phyloP scores from a whole-genome alignment of 2,113 vertebrate genomes.

The Prinia subflava region DNA sequence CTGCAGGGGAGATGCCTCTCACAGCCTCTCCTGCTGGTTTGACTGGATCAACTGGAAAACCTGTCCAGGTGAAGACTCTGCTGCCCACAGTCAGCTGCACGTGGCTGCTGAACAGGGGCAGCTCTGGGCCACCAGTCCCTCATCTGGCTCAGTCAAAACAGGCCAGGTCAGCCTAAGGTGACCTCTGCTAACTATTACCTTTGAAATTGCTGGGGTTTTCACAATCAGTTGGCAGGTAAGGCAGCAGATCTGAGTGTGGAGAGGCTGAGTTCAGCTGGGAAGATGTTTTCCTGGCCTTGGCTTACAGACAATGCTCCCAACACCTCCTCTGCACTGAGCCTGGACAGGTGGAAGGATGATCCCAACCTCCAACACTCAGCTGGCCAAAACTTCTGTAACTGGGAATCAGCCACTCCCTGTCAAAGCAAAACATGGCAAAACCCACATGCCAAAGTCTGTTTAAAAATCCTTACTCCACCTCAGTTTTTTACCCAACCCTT shows the following conservation, averaged over 20 bases:
- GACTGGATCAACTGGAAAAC: not conserved
- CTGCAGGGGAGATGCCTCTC: not conserved
- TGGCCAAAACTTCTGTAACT: not conserved
- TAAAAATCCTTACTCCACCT: not conserved
- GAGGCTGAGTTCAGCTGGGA: not conserved
- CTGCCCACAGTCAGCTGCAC: fast-evolving
- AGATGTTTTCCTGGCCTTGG: not conserved
- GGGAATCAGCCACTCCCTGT: not conserved
- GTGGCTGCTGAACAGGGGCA: not conserved
- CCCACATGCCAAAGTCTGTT: fast-evolving
- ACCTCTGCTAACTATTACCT: not conserved
- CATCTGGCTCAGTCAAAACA: not conserved
- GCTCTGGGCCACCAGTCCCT: not conserved
- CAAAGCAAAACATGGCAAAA: not conserved
- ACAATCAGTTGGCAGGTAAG: not conserved
- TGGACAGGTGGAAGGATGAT: not conserved
- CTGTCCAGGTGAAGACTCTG: not conserved
- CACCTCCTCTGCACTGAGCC: not conserved
- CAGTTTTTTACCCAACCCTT: not conserved
- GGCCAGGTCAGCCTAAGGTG: not conserved
- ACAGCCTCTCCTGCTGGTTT: not conserved
- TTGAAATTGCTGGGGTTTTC: not conserved
- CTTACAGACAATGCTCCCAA: not conserved
- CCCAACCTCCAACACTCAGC: not conserved
- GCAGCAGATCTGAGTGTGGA: not conserved